A percentile compares a stretch with the other conserved stretches of the same genome.
These are phyloP conservation scores for Andrena trimmerana DNA, from an alignment of 2,888 invertebrate species.

Conservation along the genomic window DNA sequence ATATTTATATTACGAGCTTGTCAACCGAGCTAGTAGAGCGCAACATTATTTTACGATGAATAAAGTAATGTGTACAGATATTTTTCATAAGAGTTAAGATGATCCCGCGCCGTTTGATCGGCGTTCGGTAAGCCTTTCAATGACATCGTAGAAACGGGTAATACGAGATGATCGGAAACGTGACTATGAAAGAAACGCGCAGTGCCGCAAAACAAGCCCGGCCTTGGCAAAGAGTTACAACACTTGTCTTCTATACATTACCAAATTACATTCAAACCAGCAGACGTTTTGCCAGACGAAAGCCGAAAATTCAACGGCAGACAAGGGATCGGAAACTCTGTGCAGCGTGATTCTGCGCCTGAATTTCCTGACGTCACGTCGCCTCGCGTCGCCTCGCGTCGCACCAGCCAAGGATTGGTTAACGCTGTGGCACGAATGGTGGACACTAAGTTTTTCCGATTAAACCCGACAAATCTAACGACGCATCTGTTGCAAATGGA, in stretches of 20 bases:
- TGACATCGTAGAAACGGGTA: constrained; percentile 3
- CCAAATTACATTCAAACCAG: constrained; percentile 52
- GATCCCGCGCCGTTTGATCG: constrained; percentile 5
- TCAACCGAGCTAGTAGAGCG: neutral
- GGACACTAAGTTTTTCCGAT: constrained; percentile 12
- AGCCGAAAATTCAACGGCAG: constrained; percentile 49
- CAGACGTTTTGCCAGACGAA: constrained; percentile 35
- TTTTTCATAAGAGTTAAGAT: constrained; percentile 4
- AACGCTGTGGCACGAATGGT: constrained; percentile 21
- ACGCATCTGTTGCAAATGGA: neutral
- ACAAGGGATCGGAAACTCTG: constrained; percentile 40
- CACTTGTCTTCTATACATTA: constrained; percentile 39
- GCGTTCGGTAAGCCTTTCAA: constrained; percentile 13
- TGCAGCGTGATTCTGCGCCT: constrained; percentile 62
- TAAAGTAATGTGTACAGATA: neutral
- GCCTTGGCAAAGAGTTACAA: no score
- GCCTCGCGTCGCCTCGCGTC: neutral
- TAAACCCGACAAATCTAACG: neutral
- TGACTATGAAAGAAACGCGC: neutral
- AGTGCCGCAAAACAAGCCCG: neutral
- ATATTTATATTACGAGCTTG: neutral
- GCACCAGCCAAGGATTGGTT: constrained; percentile 49
- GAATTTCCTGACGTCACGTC: constrained; percentile 59
- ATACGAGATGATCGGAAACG: neutral
- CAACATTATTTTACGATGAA: neutral